Percentiles rank a stretch among this genome's conserved stretches.
Conservation (phyloP, 2,797 vertebrate genomes). For the Ambastaia sidthimunki region DNA sequence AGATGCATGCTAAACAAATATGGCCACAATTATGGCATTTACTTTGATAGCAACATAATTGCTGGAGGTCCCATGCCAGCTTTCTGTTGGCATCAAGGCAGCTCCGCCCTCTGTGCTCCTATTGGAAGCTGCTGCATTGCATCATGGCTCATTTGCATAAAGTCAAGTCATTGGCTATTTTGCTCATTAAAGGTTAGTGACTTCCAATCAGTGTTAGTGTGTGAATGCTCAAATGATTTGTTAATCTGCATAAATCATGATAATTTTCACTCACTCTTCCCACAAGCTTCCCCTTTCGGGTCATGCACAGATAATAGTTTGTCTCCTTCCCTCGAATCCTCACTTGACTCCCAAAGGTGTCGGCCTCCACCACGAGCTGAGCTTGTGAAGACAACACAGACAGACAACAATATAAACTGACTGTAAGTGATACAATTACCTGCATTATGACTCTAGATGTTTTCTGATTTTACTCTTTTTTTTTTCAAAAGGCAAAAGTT, state of each 20-base stretch:
- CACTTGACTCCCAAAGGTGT: slow-evolving; percentile 90
- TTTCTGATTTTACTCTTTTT: too few relatives aligned
- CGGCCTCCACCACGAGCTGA: slow-evolving; percentile 91
- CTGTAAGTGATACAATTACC: background rate
- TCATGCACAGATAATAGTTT: slow-evolving; percentile 90
- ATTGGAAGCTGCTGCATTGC: too few relatives aligned
- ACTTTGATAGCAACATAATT: background rate
- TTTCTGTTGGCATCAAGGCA: too few relatives aligned
- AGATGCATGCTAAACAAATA: background rate
- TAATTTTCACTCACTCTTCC: slow-evolving; percentile 80
- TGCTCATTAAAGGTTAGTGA: background rate
- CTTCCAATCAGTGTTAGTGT: background rate
- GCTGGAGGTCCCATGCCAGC: background rate
- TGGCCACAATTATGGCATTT: background rate
- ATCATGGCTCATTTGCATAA: too few relatives aligned
- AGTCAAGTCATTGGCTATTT: too few relatives aligned
- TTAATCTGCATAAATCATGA: too few relatives aligned
- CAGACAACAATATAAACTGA: slow-evolving; percentile 43
- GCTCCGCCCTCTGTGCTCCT: too few relatives aligned
- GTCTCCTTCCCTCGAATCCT: slow-evolving; percentile 90
- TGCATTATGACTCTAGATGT: background rate
- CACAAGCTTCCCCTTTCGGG: slow-evolving; percentile 86
- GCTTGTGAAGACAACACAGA: slow-evolving; percentile 75
- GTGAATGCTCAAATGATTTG: too few relatives aligned
- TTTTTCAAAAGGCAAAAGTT: too few relatives aligned